Base-by-base conservation (phyloP, 2,888 invertebrate species). In the Spialia ferax region DNA sequence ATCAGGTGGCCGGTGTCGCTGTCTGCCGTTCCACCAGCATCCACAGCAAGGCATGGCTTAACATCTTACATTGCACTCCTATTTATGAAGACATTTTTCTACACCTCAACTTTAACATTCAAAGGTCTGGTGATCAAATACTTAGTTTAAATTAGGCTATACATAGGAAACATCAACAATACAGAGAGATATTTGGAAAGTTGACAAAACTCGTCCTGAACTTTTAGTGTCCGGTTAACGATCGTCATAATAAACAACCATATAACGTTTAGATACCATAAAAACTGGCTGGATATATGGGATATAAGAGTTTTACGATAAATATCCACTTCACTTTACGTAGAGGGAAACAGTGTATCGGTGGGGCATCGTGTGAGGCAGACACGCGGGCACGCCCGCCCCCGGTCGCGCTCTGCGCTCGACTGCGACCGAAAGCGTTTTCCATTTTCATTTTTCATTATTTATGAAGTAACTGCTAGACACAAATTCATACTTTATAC, bases 1-100 rank as follows among this genome's bases (percentile, higher is more conserved):
- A 62, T 93, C 89, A 70, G 93, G 92, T 57, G 92, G 93, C 74
- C 93, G 89, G 76, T 93, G 93, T 75, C 93, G 82, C 82, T 91
- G 93, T 77, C 91, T 87, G 76, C 93, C 92, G 66, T 87, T 92
- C 92, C 93, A 93, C 93, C 93, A 93, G 78, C 93, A 93, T 10
- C 93, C 93, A 81, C 93, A 93, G 77, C 93, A 93, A 72, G 93
- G 89, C 93, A 93, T 93, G 77, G 69, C 52, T 29, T 23, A 38
- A 68, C 68, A 69, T 65, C 50, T 75, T 73, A 61, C 69, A 74
- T 69, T 38, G 15, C 68, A 73, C 42, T 26, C 29, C 42, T 52
- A 13, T 35, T 38, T 59, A 52, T 38, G 38, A 1, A 22, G 2
- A 4, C 29, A 42, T 64, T 18, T 57, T 22, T 23, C 32, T 50